Evolutionary conservation across 2,888 invertebrate species (phyloP), one percentile per base, ranked within the genome.

Genomic region (Aporophyla nigra): DNA sequence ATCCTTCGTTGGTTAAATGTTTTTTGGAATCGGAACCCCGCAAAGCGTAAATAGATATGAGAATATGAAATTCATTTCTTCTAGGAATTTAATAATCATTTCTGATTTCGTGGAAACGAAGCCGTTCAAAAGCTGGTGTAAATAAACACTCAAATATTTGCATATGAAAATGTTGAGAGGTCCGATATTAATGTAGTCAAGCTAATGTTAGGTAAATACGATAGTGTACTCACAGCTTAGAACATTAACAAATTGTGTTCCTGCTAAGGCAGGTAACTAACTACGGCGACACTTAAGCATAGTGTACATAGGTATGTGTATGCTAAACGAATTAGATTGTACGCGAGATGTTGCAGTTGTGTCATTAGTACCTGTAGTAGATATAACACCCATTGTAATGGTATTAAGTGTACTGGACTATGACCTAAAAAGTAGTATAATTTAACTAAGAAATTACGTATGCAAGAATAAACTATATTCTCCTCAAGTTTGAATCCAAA

Each of bases 171-270:
- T 19, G 27, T 66, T 19, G 33, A 19, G 33, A 51, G 65, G 53
- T 71, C 51, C 46, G 5, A 58, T 75, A 71, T 65, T 40, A 84
- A 69, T 24, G 59, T 70, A 53, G 16, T 67, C 24, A 75, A 76
- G 67, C 43, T 84, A 83, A 75, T 68, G 59, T 46, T 68, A 65
- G 53, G 21, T 61, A 75, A 72, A 80, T 74, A 84, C 69, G 21
- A 62, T 33, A 40, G 24, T 63, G 59, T 63, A 53, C 67, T 68
- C 53, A 53, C 67, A 71, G 73, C 71, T 83, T 76, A 85, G 61
- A 58, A 59, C 63, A 27, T 53, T 76, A 69, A 82, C 62, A 71
- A 85, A 74, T 77, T 71, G 71, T 54, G 51, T 82, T 82, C 68
- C 27, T 62, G 53, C 43, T 77, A 71, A 58, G 70, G 24, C 53